Evolutionary conservation across 2,888 invertebrate species (phyloP).

Genomic region (Nomada fabriciana): DNA sequence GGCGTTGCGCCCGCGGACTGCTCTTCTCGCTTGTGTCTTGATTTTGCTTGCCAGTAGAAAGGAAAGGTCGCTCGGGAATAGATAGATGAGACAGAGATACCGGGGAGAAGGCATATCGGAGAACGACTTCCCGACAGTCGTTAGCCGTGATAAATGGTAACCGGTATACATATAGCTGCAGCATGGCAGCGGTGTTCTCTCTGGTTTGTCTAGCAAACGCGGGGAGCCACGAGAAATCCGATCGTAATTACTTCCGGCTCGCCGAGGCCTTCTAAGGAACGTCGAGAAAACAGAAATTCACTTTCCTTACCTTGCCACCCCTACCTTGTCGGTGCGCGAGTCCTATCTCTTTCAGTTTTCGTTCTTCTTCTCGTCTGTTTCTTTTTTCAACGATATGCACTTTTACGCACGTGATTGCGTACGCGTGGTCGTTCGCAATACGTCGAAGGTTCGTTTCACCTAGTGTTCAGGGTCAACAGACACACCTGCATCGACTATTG

Average conservation of each 20-base stretch:
- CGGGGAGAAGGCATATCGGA: conserved; percentile 34
- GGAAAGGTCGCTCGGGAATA: conserved; percentile 40
- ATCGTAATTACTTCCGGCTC: conserved; percentile 75
- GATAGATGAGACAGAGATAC: conserved; percentile 41
- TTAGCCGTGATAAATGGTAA: conserved; percentile 66
- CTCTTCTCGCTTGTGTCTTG: conserved; percentile 26
- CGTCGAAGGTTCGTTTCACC: conserved; percentile 44
- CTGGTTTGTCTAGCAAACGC: conserved; percentile 48
- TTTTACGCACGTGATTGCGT: neutral
- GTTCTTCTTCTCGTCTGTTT: neutral
- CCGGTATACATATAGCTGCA: conserved; percentile 20
- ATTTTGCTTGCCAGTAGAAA: conserved; percentile 36
- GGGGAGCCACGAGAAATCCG: conserved; percentile 69
- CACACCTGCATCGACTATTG: conserved; percentile 31
- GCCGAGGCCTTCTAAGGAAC: conserved; percentile 64
- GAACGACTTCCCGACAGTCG: conserved; percentile 54
- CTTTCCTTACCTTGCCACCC: conserved; percentile 73
- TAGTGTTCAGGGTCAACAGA: conserved; percentile 41
- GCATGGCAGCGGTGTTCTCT: conserved; percentile 36
- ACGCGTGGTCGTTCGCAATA: conserved; percentile 7
- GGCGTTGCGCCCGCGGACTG: neutral
- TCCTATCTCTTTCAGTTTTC: conserved; percentile 1
- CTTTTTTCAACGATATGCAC: neutral
- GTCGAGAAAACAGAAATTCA: conserved; percentile 73
- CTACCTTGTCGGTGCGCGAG: neutral